Base-by-base conservation (phyloP, 2,113 vertebrate genomes). In the Conger conger region DNA sequence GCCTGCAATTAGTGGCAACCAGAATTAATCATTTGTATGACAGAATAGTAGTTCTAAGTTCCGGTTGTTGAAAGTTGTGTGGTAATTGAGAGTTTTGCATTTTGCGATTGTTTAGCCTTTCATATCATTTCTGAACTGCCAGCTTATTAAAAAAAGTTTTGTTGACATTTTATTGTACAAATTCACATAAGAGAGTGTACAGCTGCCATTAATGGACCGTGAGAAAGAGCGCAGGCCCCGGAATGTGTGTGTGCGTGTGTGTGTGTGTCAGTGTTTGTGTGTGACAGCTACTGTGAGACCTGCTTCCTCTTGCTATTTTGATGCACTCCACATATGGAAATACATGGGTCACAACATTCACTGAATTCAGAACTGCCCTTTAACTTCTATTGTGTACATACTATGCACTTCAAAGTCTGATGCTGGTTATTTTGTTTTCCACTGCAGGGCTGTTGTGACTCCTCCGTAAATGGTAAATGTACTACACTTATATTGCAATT, bases 341-440 rank as follows among this genome's bases (percentile, higher is more conserved):
- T 36, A 79, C 35, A 83, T 68, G 87, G 80, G 63, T 60, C 82
- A 83, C 80, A 81, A 87, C 85, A 82, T 33, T 63, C 82, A 86
- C 79, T 88, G 84, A 88, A 88, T 87, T 84, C 82, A 85, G 87
- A 85, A 23, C 33, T 89, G 88, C 88, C 87, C 86, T 88, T 89
- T 89, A 82, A 37, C 85, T 86, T 60, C 84, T 82, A 84, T 87
- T 80, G 82, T 80, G 82, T 80, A 86, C 87, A 88, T 79, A 88
- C 33, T 42, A 79, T 79, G 83, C 80, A 38, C 33, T 83, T 81
- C 23, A 76, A 83, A 45, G 83, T 86, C 85, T 87, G 85, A 60
- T 73, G 57, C 23, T 20, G 68, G 68, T 33, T 73, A 33, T 50
- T 80, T 45, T 6, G 27, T 80, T 15, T 42, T n/a, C 20, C 79